phyloP scores from a whole-genome alignment of 2,888 invertebrate species.

The Xestia sexstrigata region DNA sequence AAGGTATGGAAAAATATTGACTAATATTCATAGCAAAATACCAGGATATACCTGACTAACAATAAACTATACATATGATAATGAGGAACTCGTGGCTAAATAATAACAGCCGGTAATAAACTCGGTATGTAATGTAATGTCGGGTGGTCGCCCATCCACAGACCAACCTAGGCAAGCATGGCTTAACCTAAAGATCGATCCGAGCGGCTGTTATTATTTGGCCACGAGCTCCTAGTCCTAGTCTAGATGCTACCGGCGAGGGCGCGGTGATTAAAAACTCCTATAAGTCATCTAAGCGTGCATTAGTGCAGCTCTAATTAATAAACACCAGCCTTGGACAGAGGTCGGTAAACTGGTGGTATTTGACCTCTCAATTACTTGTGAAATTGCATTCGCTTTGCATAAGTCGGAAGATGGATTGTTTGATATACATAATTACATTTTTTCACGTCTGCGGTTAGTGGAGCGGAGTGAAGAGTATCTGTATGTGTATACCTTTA shows the following conservation, averaged over 20 bases:
- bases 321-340: conserved; percentile 64
- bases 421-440: conserved; percentile 34
- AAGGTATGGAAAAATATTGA: not conserved
- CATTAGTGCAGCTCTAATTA: conserved; percentile 64
- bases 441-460: conserved; percentile 46
- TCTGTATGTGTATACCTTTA: too few species aligned
- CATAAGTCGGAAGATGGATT: conserved; percentile 46
- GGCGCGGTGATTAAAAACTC: not conserved
- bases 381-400: conserved; percentile 63
- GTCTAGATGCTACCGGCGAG: not conserved
- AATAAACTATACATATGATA: not conserved
- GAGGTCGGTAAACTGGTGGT: conserved; percentile 72
- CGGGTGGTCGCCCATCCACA: too few species aligned
- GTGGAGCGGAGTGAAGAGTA: conserved; percentile 25
- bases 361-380: conserved; percentile 68
- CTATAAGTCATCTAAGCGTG: conserved; percentile 16
- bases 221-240: too few species aligned
- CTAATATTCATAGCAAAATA: not conserved
- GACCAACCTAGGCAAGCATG: too few species aligned
- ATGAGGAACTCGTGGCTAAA: too few species aligned
- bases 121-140: too few species aligned
- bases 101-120: too few species aligned
- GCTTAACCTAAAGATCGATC: too few species aligned
- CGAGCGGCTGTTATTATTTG: too few species aligned
- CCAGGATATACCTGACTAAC: not conserved